Evolutionary conservation across 2,888 invertebrate species (phyloP).

Genomic region (Stenurella melanura): DNA sequence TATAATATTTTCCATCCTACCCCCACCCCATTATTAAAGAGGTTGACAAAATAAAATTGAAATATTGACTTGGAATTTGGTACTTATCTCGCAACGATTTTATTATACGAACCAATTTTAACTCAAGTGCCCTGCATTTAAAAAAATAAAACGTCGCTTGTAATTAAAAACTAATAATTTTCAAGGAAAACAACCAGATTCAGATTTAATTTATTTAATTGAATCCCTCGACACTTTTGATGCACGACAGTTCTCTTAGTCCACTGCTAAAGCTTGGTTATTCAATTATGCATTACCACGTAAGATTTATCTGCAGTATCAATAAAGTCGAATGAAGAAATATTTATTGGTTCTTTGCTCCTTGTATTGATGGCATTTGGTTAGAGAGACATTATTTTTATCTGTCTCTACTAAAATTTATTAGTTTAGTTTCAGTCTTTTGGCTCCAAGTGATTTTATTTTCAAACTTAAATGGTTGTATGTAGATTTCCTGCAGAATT

Average conservation of each 20-base stretch:
- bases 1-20: too few relatives aligned
- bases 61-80: too few relatives aligned
- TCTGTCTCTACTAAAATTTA: conserved; percentile 17
- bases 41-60: too few relatives aligned
- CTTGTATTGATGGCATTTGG: conserved; percentile 33
- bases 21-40: too few relatives aligned
- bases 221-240: neutral
- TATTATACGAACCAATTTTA: too few relatives aligned
- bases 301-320: conserved; percentile 29
- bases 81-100: too few relatives aligned
- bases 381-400: conserved; percentile 27
- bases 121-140: too few relatives aligned
- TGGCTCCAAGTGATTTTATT: conserved; percentile 17
- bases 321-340: conserved; percentile 27
- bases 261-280: neutral
- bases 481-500: conserved; percentile 8
- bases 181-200: too few relatives aligned
- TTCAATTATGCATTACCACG: conserved; percentile 7
- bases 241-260: neutral
- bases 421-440: conserved; percentile 20
- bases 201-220: too few relatives aligned
- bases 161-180: too few relatives aligned
- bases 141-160: too few relatives aligned
- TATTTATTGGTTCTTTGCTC: conserved; percentile 30
- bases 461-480: conserved; percentile 7